These are phyloP conservation scores for Pristionchus exspectatus DNA, from an alignment of 2,888 invertebrate species.

Conservation along the genomic window DNA sequence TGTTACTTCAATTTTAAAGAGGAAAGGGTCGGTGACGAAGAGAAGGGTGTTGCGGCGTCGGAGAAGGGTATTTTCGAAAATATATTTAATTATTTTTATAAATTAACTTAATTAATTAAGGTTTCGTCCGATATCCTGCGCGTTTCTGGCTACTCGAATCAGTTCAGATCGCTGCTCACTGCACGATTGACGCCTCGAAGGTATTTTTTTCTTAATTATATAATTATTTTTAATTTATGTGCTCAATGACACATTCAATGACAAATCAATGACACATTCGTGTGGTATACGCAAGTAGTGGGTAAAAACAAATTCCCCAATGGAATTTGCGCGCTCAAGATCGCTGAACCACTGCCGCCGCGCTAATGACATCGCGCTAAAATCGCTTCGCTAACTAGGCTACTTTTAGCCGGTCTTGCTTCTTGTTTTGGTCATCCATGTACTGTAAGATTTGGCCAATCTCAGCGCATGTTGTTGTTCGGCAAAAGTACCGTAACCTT, in stretches of 20 bases:
- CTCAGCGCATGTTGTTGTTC: not conserved
- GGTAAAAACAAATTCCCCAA: not conserved
- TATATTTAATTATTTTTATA: not conserved
- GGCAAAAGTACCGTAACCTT: not conserved
- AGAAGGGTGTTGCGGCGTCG: not conserved
- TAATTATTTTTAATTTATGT: no score
- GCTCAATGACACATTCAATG: not conserved
- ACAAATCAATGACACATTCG: not conserved
- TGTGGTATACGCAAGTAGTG: not conserved
- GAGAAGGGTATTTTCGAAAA: constrained; percentile 21
- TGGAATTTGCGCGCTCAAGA: not conserved
- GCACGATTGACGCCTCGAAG: constrained; percentile 41
- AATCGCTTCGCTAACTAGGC: not conserved
- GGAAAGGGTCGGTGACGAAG: not conserved
- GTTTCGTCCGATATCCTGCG: constrained; percentile 77
- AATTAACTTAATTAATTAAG: constrained; percentile 61
- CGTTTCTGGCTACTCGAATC: constrained; percentile 77
- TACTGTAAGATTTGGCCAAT: not conserved
- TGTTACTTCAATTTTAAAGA: not conserved
- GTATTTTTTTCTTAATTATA: not conserved
- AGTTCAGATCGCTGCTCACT: constrained; percentile 73
- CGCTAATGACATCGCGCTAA: not conserved
- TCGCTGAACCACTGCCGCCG: not conserved
- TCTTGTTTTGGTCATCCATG: not conserved
- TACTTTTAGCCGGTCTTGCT: not conserved